Evolutionary conservation across 2,797 vertebrate species (phyloP), one percentile per base, ranked within the genome.

Genomic region (Todus mexicanus): DNA sequence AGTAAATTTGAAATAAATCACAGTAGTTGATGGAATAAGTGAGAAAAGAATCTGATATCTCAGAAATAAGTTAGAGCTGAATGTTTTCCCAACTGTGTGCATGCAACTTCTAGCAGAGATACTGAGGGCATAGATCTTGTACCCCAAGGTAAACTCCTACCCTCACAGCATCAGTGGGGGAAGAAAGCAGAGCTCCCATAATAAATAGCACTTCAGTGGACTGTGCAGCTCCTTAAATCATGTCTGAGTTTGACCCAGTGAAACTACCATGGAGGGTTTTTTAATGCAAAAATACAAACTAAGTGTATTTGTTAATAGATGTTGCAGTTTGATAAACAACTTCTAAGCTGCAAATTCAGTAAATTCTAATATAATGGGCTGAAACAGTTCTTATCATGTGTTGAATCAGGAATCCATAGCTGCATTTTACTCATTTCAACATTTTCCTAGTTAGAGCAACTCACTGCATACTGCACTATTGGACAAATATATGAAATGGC

Each of bases 391-490:
- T 95, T 84, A 88, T 92, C 87, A 56, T 57, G n/a, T 85, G 54
- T 88, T 84, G 59, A 95, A 90, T 95, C 68, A 82, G 91, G 89
- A 88, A 90, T 87, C 74, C 75, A 69, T 68, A 47, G 4, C 37
- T 91, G 75, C 56, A 31, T 61, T 93, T 84, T 89, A 87, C 86
- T 87, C 21, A 57, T 94, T 94, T 96, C 5, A 65, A 90, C 68
- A 92, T 97, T 97, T 96, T 97, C 61, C 87, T 95, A 71, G 86
- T 95, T 88, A 89, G 20, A 76, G 85, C 33, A 94, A 93, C 43
- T 89, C 81, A 77, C 91, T 95, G 76, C 84, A 82, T 54, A 26
- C 45, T 81, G 38, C 94, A 79, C 12, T 88, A 92, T 45, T 87
- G 89, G 91, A 90, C 29, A 45, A 90, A 92, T 92, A 89, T 66